These are phyloP conservation scores for Pampusana beccarii DNA, from an alignment of 2,113 vertebrate genomes.

Conservation along the genomic window DNA sequence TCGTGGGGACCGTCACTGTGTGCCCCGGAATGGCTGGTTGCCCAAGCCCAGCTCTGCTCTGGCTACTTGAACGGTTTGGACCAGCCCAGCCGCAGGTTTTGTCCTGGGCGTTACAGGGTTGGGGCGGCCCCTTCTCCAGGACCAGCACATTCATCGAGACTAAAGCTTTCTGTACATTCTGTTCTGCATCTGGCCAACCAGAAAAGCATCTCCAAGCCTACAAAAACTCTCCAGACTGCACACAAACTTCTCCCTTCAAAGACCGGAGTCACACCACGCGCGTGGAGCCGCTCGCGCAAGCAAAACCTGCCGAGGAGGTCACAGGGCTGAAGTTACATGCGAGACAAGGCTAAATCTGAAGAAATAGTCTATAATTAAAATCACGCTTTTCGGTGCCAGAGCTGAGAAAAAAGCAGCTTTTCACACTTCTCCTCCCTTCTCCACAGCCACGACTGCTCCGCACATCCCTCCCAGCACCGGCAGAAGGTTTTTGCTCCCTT, in stretches of 20 bases:
- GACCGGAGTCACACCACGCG: fast-evolving
- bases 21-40: neutral
- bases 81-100: neutral
- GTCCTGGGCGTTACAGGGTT: fast-evolving
- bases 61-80: fast-evolving
- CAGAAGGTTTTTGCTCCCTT: neutral
- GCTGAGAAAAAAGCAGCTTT: neutral
- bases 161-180: neutral
- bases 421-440: neutral
- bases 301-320: neutral
- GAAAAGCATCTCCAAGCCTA: fast-evolving
- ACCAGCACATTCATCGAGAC: neutral
- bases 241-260: neutral
- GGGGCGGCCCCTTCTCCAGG: neutral
- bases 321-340: neutral
- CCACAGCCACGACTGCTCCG: neutral
- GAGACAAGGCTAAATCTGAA: neutral
- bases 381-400: neutral
- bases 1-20: fast-evolving
- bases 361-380: neutral
- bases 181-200: neutral
- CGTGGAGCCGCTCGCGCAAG: fast-evolving
- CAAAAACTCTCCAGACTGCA: neutral
- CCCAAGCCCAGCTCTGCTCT: neutral
- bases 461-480: fast-evolving